Base-by-base conservation (phyloP, 2,888 invertebrate species). In the Drosophila nigricruria region DNA sequence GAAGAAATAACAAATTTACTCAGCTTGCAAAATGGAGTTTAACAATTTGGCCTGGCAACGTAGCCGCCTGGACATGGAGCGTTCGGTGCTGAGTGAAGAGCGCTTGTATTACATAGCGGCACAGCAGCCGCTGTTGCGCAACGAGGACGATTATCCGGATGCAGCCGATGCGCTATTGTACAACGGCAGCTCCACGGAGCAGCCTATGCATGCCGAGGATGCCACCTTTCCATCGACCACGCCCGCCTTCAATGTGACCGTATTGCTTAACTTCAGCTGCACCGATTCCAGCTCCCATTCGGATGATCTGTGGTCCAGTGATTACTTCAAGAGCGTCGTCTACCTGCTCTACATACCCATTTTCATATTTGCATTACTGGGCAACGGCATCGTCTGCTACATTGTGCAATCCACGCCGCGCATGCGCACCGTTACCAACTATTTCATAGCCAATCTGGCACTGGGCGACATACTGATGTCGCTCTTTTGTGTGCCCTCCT, bases 341-440 rank as follows among this genome's bases (percentile, higher is more conserved):
- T 96, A 96, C 90, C 91, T 96, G 42, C 94, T 96, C 93, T 97
- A 97, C 93, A 94, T 94, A 70, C 93, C 94, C 38, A 95, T 97
- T 67, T 96, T 97, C 85, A 91, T 96, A 16, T 93, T 96, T 49
- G 96, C 96, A 0, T 92, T 97, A 14, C 84, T 95, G 8, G 97
- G 97, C 18, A 97, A 97, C 89, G 95, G 96, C 57, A 94, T 96
- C 53, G 97, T 98, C 25, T 97, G 97, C 92, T 97, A 96, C 92
- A 96, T 98, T 27, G 97, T 98, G 0, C 94, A 96, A 77, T 95
- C 96, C 5, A 96, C 96, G 16, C 96, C 97, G 0, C 94, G 97
- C 42, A 98, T 98, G 97, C 95, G 96, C 85, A 98, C 97, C 0
- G 97, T 98, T 4, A 98, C 98, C 45, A 98, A 98, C 92, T 97